Conservation (phyloP, 2,113 vertebrate species). For the Osmerus mordax region DNA sequence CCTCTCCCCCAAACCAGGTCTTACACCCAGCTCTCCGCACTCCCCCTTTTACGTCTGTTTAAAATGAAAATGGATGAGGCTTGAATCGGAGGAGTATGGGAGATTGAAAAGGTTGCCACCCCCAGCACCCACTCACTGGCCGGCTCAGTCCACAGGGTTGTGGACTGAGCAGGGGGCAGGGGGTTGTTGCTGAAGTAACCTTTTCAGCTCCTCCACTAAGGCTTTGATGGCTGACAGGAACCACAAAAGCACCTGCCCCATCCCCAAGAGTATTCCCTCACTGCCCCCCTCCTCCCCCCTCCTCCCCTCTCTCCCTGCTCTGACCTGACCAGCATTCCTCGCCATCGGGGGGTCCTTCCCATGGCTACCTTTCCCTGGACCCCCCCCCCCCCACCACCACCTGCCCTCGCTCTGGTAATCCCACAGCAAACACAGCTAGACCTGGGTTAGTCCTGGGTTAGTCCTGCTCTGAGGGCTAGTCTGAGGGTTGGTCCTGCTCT, state of each 20-base stretch:
- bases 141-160: slow-evolving; percentile 19
- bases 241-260: slow-evolving; percentile 83
- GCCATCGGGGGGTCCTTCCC: slow-evolving; percentile 76
- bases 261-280: slow-evolving; percentile 60
- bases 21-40: slow-evolving; percentile 5
- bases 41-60: slow-evolving; percentile 26
- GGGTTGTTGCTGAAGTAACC: slow-evolving; percentile 73
- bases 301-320: slow-evolving; percentile 63
- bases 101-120: slow-evolving; percentile 44
- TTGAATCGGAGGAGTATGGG: slow-evolving; percentile 36
- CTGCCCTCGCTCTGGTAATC: slow-evolving; percentile 75
- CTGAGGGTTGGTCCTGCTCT: too few species aligned
- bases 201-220: slow-evolving; percentile 71
- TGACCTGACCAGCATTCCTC: slow-evolving; percentile 85
- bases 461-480: too few species aligned
- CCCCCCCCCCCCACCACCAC: slow-evolving; percentile 10
- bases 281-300: slow-evolving; percentile 61
- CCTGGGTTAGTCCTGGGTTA: neutral
- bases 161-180: slow-evolving; percentile 18
- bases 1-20: too few species aligned
- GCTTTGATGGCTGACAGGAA: slow-evolving; percentile 74
- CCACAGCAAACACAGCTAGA: slow-evolving; percentile 80
- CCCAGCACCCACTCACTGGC: slow-evolving; percentile 48
- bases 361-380: slow-evolving; percentile 78
- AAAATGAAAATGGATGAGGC: slow-evolving; percentile 43